phyloP scores from a whole-genome alignment of 37 sponge, comb jelly and placozoan genomes.

The Mnemiopsis leidyi region DNA sequence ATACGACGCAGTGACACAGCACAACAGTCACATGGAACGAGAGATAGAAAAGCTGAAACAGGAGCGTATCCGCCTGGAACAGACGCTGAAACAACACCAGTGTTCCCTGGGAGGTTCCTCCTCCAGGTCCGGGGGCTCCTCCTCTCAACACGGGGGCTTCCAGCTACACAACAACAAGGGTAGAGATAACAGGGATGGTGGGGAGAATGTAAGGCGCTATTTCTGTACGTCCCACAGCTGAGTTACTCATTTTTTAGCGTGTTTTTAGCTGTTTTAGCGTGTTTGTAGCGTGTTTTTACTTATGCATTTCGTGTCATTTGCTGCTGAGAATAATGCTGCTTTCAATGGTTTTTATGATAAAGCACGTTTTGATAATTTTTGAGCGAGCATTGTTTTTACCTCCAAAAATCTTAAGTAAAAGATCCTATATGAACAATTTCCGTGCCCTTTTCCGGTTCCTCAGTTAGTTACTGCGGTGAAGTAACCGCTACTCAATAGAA shows the following conservation, averaged over 20 bases:
- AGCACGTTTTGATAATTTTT: background rate
- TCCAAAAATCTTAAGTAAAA: background rate
- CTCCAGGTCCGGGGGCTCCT: background rate
- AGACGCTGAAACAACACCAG: conserved; percentile 3
- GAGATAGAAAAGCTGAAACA: conserved; percentile 18
- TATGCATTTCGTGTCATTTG: too few relatives aligned
- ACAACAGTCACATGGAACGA: conserved; percentile 44
- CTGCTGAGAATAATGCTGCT: background rate
- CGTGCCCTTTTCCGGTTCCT: background rate
- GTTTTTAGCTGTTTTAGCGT: background rate
- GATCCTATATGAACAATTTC: background rate
- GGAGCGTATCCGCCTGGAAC: background rate
- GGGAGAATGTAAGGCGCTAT: conserved; percentile 38
- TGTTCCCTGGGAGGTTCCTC: background rate
- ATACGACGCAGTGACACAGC: conserved; percentile 31
- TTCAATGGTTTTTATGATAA: too few relatives aligned
- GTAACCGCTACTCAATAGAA: background rate
- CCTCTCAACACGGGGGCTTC: background rate
- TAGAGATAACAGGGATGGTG: background rate
- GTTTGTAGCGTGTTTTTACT: too few relatives aligned
- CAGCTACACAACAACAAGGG: background rate
- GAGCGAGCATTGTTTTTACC: background rate
- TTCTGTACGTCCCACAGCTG: conserved; percentile 29
- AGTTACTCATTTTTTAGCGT: background rate
- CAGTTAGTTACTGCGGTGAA: background rate